phyloP scores from a whole-genome alignment of 2,113 vertebrate species.

The Myotis davidii region DNA sequence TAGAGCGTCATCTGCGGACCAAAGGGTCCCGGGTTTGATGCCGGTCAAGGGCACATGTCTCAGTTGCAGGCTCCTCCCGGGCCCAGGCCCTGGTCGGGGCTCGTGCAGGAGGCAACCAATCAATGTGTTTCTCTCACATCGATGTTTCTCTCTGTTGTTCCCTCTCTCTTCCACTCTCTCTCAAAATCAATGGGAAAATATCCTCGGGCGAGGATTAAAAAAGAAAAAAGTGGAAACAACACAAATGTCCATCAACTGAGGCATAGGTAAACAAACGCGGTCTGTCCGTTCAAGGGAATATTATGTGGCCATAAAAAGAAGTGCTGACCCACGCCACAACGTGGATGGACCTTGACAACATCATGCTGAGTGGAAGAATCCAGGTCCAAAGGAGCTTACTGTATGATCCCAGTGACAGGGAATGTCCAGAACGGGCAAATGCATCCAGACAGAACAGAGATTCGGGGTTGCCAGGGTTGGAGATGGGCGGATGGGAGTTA shows the following conservation, averaged over 20 bases:
- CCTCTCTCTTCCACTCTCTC: too few relatives aligned
- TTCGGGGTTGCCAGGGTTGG: not conserved
- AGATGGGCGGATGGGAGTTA: not conserved
- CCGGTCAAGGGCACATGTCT: too few relatives aligned
- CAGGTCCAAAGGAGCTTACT: not conserved
- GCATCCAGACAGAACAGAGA: not conserved
- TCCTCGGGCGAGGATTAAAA: too few relatives aligned
- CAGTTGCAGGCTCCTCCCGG: too few relatives aligned
- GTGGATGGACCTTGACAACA: not conserved
- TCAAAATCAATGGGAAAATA: too few relatives aligned
- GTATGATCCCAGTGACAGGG: not conserved
- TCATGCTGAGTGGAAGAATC: not conserved
- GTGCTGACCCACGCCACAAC: not conserved
- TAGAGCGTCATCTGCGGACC: too few relatives aligned
- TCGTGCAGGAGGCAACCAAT: too few relatives aligned
- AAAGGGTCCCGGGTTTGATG: too few relatives aligned
- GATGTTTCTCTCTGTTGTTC: too few relatives aligned
- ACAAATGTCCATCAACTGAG: not conserved
- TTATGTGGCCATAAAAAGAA: not conserved
- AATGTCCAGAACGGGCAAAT: not conserved
- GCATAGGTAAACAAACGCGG: not conserved
- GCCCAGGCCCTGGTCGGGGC: too few relatives aligned
- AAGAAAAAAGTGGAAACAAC: too few relatives aligned
- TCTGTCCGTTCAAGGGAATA: not conserved
- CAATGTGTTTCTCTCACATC: too few relatives aligned